A percentile compares a stretch with the other conserved stretches of the same genome.
Evolutionary conservation across 2,797 vertebrate genomes (phyloP).

Genomic region (Tangara arthus): DNA sequence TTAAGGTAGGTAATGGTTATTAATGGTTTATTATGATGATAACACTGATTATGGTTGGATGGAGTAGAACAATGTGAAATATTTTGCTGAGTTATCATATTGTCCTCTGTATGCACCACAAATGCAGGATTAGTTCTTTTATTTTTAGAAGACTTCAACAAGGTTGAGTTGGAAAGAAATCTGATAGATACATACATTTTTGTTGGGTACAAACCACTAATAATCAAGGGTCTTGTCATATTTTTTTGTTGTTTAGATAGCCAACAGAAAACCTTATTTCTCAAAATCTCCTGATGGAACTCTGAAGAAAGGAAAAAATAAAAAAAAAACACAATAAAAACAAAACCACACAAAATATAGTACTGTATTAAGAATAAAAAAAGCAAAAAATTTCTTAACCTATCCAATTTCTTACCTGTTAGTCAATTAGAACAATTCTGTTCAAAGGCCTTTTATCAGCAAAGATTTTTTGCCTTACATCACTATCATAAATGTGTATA

Average conservation of each 20-base stretch:
- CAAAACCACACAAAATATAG: background rate
- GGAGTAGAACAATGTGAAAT: background rate
- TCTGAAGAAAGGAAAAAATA: background rate
- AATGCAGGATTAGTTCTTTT: background rate
- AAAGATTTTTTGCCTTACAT: background rate
- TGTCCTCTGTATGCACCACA: background rate
- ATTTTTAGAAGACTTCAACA: background rate
- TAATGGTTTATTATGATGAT: background rate
- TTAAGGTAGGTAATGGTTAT: background rate
- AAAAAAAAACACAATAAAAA: background rate
- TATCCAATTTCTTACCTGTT: background rate
- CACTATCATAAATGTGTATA: background rate
- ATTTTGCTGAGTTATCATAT: background rate
- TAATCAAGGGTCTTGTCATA: rapidly evolving
- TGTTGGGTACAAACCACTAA: background rate
- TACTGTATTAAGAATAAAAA: background rate
- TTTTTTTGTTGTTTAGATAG: background rate
- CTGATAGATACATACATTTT: background rate
- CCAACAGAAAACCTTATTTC: background rate
- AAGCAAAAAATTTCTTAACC: background rate
- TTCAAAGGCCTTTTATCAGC: background rate
- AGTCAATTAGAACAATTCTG: background rate
- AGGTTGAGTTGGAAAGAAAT: background rate
- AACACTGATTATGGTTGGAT: background rate
- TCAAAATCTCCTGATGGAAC: background rate